Conservation (phyloP, 1,140 invertebrate genomes). For the Leptoteleia sp. region DNA sequence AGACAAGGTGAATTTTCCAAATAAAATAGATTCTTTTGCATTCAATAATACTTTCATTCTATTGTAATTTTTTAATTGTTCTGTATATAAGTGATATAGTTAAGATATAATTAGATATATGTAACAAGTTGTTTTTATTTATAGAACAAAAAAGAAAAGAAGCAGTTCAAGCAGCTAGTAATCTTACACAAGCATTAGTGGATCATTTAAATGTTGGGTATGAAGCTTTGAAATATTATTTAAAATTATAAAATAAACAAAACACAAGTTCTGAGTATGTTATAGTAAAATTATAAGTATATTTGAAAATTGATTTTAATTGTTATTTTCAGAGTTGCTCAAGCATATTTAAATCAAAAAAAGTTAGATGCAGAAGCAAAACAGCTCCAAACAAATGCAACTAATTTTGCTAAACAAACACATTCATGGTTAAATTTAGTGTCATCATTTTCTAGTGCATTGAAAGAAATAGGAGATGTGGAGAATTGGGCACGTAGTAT, state of each 20-base stretch:
- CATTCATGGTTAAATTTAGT: conserved; percentile 97
- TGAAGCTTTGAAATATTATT: conserved; percentile 9
- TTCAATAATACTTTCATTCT: too few relatives aligned
- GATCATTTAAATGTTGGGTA: conserved; percentile 99
- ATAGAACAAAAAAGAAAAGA: conserved; percentile 95
- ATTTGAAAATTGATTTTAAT: too few relatives aligned
- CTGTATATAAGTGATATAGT: too few relatives aligned
- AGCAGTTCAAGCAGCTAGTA: conserved; percentile 94
- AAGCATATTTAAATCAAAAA: conserved; percentile 99
- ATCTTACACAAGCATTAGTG: conserved; percentile 95
- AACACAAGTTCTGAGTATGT: too few relatives aligned
- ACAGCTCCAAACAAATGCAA: conserved; percentile 95
- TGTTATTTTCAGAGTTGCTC: conserved; percentile 90
- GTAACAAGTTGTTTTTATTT: too few relatives aligned
- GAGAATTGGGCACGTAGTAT: conserved; percentile 99
- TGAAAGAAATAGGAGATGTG: conserved; percentile 99
- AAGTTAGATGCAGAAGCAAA: conserved; percentile 98
- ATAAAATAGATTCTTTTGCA: too few relatives aligned
- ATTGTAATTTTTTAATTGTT: too few relatives aligned
- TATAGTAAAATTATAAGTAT: too few relatives aligned
- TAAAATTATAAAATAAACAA: too few relatives aligned
- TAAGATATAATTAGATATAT: too few relatives aligned
- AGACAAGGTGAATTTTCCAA: conserved; percentile 92
- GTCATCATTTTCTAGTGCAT: conserved; percentile 95
- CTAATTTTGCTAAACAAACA: conserved; percentile 97